These are phyloP conservation scores for Ceyx cyanopectus DNA, from an alignment of 2,113 vertebrate species.

Conservation along the genomic window DNA sequence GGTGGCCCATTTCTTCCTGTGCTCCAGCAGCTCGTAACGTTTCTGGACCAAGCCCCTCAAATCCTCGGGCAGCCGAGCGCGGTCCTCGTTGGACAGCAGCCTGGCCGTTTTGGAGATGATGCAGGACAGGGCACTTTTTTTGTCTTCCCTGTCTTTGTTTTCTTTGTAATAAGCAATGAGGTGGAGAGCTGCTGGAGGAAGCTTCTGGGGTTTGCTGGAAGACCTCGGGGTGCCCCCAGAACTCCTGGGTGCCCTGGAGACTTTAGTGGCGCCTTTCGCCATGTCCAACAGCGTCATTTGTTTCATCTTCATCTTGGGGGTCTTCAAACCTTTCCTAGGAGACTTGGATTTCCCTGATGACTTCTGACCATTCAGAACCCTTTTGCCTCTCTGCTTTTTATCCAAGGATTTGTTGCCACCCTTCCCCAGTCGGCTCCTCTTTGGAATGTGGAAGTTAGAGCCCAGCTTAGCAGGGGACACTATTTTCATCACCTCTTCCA, in stretches of 20 bases:
- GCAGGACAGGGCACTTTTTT: conserved; percentile 89
- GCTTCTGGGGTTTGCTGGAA: conserved; percentile 87
- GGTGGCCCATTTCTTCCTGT: conserved; percentile 90
- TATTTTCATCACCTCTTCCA: conserved; percentile 82
- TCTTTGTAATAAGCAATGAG: conserved; percentile 95
- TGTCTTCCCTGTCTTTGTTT: conserved; percentile 93
- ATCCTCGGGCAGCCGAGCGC: conserved; percentile 91
- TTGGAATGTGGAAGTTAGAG: conserved; percentile 77
- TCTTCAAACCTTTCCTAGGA: conserved; percentile 87
- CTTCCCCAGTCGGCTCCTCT: conserved; percentile 74
- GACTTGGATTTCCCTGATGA: conserved; percentile 76
- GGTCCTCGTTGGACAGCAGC: conserved; percentile 88
- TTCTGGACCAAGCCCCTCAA: conserved; percentile 88
- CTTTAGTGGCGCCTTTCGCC: conserved; percentile 86
- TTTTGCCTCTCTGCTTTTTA: conserved; percentile 80
- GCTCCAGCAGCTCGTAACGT: conserved; percentile 91
- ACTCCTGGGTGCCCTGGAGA: conserved; percentile 81
- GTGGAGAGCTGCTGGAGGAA: conserved; percentile 92
- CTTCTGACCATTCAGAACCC: conserved; percentile 87
- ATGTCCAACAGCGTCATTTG: conserved; percentile 95
- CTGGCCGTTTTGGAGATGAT: conserved; percentile 92
- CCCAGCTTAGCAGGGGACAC: conserved; percentile 77
- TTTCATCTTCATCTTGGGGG: conserved; percentile 92
- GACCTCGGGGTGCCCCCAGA: conserved; percentile 78
- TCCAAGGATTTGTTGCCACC: conserved; percentile 73